These are phyloP conservation scores for Deilephila porcellus DNA, from an alignment of 2,888 invertebrate genomes.

Conservation along the genomic window DNA sequence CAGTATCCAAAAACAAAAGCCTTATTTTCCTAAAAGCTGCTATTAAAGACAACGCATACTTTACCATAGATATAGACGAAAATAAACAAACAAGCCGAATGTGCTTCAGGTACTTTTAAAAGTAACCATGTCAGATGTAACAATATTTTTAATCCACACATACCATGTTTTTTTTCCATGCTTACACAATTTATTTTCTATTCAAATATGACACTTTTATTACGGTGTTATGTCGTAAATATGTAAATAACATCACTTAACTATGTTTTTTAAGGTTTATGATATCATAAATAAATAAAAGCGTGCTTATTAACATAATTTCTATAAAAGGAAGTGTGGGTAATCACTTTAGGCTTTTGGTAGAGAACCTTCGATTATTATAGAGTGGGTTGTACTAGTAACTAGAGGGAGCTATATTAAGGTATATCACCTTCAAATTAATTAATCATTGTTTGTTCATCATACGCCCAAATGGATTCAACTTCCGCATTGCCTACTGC, in stretches of 20 bases:
- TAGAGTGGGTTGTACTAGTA: background rate
- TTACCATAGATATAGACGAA: too few relatives aligned
- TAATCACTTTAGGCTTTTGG: background rate
- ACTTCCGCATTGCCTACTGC: constrained; percentile 4
- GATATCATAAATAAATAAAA: background rate
- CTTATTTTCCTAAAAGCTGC: too few relatives aligned
- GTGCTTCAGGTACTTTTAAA: background rate
- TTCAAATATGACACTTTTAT: background rate
- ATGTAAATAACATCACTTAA: background rate
- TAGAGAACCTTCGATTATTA: background rate
- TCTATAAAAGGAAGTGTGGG: background rate
- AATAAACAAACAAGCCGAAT: too few relatives aligned
- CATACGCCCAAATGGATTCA: background rate
- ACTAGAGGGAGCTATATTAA: background rate
- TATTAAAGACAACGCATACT: too few relatives aligned
- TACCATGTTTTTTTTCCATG: background rate
- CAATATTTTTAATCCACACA: background rate
- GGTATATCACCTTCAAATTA: background rate
- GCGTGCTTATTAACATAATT: background rate
- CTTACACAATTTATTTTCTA: background rate
- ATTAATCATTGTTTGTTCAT: constrained; percentile 3
- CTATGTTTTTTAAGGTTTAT: constrained; percentile 14
- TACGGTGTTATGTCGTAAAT: constrained; percentile 1
- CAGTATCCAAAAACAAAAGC: too few relatives aligned
- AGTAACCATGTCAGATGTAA: background rate